Conservation (phyloP, 2,113 vertebrate species). For the Clarias macrocephalus region DNA sequence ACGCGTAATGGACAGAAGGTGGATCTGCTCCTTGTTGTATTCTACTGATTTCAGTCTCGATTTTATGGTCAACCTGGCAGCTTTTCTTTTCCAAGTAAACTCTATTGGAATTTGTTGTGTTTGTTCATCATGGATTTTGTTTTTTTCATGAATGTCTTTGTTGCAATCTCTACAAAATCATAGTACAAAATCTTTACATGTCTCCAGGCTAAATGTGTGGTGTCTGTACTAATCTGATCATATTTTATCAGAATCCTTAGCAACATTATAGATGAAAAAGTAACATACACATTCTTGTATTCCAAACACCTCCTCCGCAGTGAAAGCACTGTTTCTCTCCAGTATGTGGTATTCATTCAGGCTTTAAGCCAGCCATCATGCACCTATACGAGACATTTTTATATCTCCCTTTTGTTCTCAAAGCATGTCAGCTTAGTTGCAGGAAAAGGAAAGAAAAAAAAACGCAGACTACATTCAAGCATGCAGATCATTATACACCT, state of each 20-base stretch:
- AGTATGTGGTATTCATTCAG: neutral
- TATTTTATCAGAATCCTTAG: neutral
- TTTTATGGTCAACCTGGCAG: neutral
- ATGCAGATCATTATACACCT: slow-evolving; percentile 35
- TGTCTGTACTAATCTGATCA: neutral
- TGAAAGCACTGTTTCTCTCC: slow-evolving; percentile 1
- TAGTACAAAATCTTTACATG: neutral
- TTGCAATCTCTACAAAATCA: neutral
- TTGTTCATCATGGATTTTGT: neutral
- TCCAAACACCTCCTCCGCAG: neutral
- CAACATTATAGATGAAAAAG: slow-evolving; percentile 1
- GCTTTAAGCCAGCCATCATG: slow-evolving; percentile 12
- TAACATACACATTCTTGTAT: neutral
- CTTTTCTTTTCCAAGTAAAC: neutral
- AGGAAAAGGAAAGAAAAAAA: neutral
- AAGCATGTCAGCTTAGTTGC: slow-evolving; percentile 1
- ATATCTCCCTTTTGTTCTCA: slow-evolving; percentile 18
- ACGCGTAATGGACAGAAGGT: neutral
- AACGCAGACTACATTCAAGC: slow-evolving; percentile 14
- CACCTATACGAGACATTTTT: neutral
- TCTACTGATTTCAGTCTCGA: neutral
- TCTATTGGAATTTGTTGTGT: neutral
- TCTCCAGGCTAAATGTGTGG: neutral
- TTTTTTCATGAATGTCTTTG: neutral
- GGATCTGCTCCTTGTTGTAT: neutral